Evolutionary conservation across 2,888 invertebrate species (phyloP), one percentile per base, ranked within the genome.

Genomic region (Microdon myrmicae): DNA sequence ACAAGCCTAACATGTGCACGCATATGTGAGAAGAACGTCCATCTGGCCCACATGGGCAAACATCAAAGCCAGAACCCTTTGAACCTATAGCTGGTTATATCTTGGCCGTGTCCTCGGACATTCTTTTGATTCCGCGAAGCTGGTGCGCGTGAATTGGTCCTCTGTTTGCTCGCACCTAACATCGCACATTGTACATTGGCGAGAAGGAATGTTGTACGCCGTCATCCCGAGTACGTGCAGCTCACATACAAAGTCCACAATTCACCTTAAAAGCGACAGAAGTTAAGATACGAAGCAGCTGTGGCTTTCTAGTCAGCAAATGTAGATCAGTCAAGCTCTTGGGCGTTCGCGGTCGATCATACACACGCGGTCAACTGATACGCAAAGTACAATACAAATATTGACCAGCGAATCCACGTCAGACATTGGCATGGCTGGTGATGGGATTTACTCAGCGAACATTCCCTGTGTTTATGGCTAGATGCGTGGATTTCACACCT

Each of bases 11-110:
- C 53, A 61, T 61, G 61, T 61, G 47, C 49, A 38, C 49, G 25
- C 47, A n/a, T n/a, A n/a, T n/a, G n/a, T n/a, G n/a, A 35, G 47
- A 64, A 53, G 58, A 64, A 64, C 58, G 64, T 64, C 64, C 64
- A 64, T 64, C 64, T 64, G 64, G 64, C 64, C n/a, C 58, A 64
- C 58, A 53, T 64, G 51, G 64, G 51, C 43, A 53, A 56, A 56
- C 61, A 64, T 58, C 51, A 64, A 64, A 51, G 51, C 51, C 29
- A 41, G 51, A 64, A 64, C 64, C 58, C 53, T 64, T 58, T 58
- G 58, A 58, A 58, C 58, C 64, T 58, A 51, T 16, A n/a, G 45
- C 37, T 45, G 51, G 47, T 37, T 58, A 43, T 64, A 58, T 64
- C 58, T 58, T 41, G 31, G 45, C 51, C 47, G 64, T 58, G 58